Conservation (phyloP, 2,888 invertebrate genomes). For the Calliphora vomitoria region DNA sequence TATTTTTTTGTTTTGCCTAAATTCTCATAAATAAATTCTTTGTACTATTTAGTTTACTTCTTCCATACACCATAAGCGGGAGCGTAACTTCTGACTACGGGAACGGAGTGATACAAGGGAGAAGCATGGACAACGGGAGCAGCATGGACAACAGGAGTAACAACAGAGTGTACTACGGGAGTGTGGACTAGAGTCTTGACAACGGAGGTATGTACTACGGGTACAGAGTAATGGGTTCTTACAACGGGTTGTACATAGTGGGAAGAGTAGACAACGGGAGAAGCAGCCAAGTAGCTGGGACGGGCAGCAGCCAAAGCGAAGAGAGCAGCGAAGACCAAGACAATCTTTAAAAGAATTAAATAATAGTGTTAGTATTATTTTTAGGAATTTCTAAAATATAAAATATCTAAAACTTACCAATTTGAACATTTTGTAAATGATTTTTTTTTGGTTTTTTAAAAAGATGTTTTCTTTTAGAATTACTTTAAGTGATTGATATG, state of each 20-base stretch:
- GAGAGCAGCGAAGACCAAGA: slow-evolving; percentile 77
- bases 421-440: slow-evolving; percentile 75
- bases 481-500: slow-evolving; percentile 69
- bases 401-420: slow-evolving; percentile 74
- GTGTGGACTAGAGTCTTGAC: slow-evolving; percentile 32
- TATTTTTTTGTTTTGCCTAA: too few relatives aligned
- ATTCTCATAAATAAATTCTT: too few relatives aligned
- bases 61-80: not conserved
- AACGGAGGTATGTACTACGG: slow-evolving; percentile 44
- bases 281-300: slow-evolving; percentile 77
- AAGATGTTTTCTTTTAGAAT: slow-evolving; percentile 35
- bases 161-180: not conserved
- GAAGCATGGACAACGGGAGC: not conserved
- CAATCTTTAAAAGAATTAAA: slow-evolving; percentile 71
- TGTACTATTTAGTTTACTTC: too few relatives aligned
- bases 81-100: not conserved
- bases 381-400: too few relatives aligned
- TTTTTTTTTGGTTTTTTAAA: not conserved
- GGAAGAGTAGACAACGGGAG: slow-evolving; percentile 80
- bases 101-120: not conserved
- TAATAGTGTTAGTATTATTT: too few relatives aligned
- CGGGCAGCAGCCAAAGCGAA: slow-evolving; percentile 78
- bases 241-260: slow-evolving; percentile 79
- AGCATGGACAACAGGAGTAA: not conserved
- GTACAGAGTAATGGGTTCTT: slow-evolving; percentile 74